A percentile compares a stretch with the other conserved stretches of the same genome.
Evolutionary conservation across 1,140 invertebrate genomes (phyloP).

Genomic region (Achatina immaculata): DNA sequence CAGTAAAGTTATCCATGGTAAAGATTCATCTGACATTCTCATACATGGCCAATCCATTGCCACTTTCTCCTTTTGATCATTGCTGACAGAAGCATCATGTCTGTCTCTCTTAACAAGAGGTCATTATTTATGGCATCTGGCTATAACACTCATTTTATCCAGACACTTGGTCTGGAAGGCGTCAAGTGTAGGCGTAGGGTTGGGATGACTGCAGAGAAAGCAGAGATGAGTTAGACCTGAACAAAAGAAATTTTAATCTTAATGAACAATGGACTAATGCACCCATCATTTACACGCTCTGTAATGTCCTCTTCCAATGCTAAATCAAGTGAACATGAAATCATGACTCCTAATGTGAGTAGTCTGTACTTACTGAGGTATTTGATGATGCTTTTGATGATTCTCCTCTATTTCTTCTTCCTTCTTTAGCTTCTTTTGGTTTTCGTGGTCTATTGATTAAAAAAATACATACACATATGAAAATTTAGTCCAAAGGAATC

Average conservation of each 20-base stretch:
- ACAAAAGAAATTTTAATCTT: neutral
- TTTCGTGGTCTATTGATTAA: slow-evolving; percentile 45
- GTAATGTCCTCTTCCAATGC: neutral
- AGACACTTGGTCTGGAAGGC: too few relatives aligned
- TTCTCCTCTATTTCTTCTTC: slow-evolving; percentile 38
- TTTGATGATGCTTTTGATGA: slow-evolving; percentile 43
- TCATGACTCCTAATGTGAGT: neutral
- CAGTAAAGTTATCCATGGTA: too few relatives aligned
- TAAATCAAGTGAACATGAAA: neutral
- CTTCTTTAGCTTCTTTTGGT: slow-evolving; percentile 24
- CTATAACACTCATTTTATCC: too few relatives aligned
- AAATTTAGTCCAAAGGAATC: neutral
- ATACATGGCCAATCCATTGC: too few relatives aligned
- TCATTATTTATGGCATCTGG: too few relatives aligned
- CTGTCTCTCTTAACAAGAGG: too few relatives aligned
- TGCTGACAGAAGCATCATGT: too few relatives aligned
- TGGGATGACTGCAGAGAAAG: too few relatives aligned
- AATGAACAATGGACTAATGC: neutral
- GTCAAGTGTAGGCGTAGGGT: too few relatives aligned
- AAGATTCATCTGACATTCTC: too few relatives aligned
- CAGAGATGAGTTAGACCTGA: too few relatives aligned
- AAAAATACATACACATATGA: slow-evolving; percentile 5
- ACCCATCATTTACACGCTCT: neutral
- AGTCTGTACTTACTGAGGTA: slow-evolving; percentile 19
- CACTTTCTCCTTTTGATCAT: too few relatives aligned